Evolutionary conservation across 2,113 vertebrate genomes (phyloP).

Genomic region (Synodontis membranacea): DNA sequence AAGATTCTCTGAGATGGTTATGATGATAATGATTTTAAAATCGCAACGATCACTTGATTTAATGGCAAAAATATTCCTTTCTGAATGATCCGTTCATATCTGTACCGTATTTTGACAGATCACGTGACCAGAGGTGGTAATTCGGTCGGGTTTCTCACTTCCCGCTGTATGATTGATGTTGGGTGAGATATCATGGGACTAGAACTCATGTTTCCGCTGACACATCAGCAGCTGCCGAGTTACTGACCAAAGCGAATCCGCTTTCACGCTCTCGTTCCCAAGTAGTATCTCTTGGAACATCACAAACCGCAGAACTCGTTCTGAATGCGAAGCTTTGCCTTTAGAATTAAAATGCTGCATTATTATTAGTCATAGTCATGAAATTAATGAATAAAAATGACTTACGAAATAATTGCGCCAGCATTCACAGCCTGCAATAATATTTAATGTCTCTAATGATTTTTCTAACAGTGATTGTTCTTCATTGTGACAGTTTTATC

Average conservation of each 20-base stretch:
- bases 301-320: background rate
- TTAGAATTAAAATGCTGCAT: background rate
- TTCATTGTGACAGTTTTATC: slow-evolving; percentile 70
- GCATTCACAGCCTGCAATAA: background rate
- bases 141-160: background rate
- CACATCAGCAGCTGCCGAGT: slow-evolving; percentile 28
- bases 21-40: background rate
- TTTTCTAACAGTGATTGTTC: background rate
- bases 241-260: background rate
- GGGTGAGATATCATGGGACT: background rate
- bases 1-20: no score
- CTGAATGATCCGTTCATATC: background rate
- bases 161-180: background rate
- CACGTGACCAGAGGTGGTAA: background rate
- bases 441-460: background rate
- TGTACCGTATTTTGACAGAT: no score
- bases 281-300: background rate
- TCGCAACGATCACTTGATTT: background rate
- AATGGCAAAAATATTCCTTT: background rate
- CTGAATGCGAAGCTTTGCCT: background rate
- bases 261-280: background rate
- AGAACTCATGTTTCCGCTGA: slow-evolving; percentile 26
- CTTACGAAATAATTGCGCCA: background rate
- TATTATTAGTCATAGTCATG: background rate
- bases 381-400: background rate